phyloP scores from a whole-genome alignment of 2,113 vertebrate species.

The Polypterus bichir region DNA sequence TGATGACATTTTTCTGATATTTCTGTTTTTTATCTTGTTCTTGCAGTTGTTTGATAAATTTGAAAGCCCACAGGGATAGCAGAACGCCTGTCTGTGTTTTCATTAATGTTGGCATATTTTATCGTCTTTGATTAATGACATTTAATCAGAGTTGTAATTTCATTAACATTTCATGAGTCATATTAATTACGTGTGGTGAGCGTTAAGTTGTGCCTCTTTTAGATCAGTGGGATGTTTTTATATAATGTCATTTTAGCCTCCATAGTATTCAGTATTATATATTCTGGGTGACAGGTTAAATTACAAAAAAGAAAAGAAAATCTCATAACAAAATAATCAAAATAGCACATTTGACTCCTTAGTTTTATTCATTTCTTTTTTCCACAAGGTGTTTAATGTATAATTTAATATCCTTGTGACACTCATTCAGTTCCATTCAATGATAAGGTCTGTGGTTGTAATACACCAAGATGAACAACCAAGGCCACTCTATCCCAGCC shows the following conservation, averaged over 20 bases:
- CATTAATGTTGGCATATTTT: background rate
- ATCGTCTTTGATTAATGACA: slow-evolving; percentile 1
- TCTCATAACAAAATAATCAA: no score
- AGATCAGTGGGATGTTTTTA: background rate
- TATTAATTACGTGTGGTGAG: background rate
- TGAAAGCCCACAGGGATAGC: background rate
- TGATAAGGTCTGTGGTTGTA: no score
- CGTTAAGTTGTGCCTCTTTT: background rate
- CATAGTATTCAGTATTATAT: background rate
- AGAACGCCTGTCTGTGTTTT: background rate
- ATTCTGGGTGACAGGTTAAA: background rate
- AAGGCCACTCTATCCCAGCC: no score
- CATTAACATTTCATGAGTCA: slow-evolving; percentile 1
- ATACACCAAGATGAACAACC: no score
- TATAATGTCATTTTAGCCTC: background rate
- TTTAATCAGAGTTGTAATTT: background rate
- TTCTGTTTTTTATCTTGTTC: background rate
- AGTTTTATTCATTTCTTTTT: no score
- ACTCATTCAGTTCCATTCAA: no score
- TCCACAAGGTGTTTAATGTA: no score
- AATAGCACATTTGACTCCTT: no score
- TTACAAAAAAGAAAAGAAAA: no score
- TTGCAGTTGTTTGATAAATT: background rate
- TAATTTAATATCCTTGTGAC: no score
- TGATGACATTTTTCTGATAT: background rate